Evolutionary conservation across 2,888 invertebrate genomes (phyloP).

Genomic region (Agonopterix heracliana): DNA sequence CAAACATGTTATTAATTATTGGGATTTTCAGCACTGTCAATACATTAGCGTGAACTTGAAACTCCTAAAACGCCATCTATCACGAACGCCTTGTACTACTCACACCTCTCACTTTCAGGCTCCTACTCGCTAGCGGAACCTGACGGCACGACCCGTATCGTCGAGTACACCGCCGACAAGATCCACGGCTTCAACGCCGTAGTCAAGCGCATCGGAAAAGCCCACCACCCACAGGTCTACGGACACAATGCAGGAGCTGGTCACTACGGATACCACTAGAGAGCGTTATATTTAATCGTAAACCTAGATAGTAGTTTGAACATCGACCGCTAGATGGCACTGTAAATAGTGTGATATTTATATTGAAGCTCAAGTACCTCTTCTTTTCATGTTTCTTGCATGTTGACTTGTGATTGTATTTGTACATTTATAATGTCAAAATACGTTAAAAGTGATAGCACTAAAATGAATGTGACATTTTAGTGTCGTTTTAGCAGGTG

Average conservation of each 20-base stretch:
- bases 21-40: too few species aligned
- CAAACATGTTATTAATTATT: too few species aligned
- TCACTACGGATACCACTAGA: conserved; percentile 62
- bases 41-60: too few species aligned
- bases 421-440: too few species aligned
- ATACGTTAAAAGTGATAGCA: too few species aligned
- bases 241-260: conserved; percentile 39
- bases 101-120: conserved; percentile 33
- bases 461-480: too few species aligned
- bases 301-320: conserved; percentile 17
- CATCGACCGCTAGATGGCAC: conserved; percentile 34
- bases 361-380: conserved; percentile 10
- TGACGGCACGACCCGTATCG: conserved; percentile 69
- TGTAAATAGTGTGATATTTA: conserved; percentile 17
- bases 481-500: too few species aligned
- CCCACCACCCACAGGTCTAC: conserved; percentile 63
- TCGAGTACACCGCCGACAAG: conserved; percentile 72
- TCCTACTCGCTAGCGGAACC: conserved; percentile 70
- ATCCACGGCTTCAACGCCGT: conserved; percentile 69
- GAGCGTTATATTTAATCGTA: conserved; percentile 11
- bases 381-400: neutral
- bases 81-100: neutral
- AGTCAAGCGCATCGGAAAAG: conserved; percentile 68
- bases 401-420: neutral
- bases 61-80: conserved; percentile 8